phyloP scores from a whole-genome alignment of 2,888 invertebrate genomes.

The Ditylenchus weischeri region DNA sequence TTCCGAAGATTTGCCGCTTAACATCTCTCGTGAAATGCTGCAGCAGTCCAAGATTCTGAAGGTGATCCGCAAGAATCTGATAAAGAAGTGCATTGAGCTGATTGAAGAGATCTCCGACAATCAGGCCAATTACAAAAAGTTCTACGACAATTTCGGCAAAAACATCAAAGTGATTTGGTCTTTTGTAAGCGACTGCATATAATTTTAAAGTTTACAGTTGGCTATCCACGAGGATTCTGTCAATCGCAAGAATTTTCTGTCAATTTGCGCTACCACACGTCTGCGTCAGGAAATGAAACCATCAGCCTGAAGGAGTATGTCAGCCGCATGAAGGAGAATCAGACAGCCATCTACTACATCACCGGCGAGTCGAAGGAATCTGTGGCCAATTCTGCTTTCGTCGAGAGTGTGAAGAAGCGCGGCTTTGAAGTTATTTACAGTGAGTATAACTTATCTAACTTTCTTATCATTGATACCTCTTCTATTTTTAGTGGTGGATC shows the following conservation, averaged over 20 bases:
- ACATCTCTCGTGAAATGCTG: conserved; percentile 97
- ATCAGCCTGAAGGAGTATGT: conserved; percentile 93
- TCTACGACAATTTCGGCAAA: conserved; percentile 95
- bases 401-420: conserved; percentile 92
- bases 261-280: conserved; percentile 85
- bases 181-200: too few relatives aligned
- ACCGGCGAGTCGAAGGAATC: conserved; percentile 71
- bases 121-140: conserved; percentile 95
- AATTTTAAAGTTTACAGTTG: too few relatives aligned
- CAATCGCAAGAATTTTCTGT: conserved; percentile 85
- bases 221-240: conserved; percentile 95
- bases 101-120: conserved; percentile 93
- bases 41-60: conserved; percentile 98
- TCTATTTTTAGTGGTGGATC: conserved; percentile 74
- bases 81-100: conserved; percentile 94
- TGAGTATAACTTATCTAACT: too few relatives aligned
- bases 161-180: conserved; percentile 31
- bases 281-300: conserved; percentile 86
- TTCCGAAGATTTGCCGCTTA: conserved; percentile 93
- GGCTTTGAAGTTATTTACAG: conserved; percentile 89
- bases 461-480: too few relatives aligned
- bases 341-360: conserved; percentile 97
- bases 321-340: conserved; percentile 89
- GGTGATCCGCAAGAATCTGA: conserved; percentile 95
- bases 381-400: conserved; percentile 84